Percentiles rank a stretch among this genome's conserved stretches.
phyloP scores from a whole-genome alignment of 2,888 invertebrate genomes.

The Drosophila barbarae region DNA sequence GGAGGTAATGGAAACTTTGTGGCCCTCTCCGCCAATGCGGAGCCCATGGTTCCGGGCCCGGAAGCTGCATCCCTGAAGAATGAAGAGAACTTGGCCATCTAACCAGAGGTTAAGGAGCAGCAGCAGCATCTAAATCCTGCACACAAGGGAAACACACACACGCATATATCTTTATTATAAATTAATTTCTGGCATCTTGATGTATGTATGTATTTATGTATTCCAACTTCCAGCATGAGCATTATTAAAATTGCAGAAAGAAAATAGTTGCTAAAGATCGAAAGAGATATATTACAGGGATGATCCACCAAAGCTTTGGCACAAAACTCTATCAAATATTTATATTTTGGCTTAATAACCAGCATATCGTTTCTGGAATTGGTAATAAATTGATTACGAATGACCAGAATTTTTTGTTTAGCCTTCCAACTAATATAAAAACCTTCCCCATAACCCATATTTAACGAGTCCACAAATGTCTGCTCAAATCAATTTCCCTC shows the following conservation, averaged over 20 bases:
- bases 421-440: background rate
- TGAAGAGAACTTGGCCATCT: background rate
- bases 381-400: background rate
- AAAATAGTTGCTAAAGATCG: background rate
- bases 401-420: background rate
- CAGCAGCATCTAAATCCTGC: slow-evolving; percentile 13
- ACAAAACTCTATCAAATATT: too few species aligned
- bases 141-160: slow-evolving; percentile 18
- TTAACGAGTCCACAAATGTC: background rate
- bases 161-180: slow-evolving; percentile 7
- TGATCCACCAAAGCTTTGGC: too few species aligned
- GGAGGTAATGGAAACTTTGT: slow-evolving; percentile 12
- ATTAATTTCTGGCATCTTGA: slow-evolving; percentile 5
- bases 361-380: background rate
- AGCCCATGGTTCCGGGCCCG: background rate
- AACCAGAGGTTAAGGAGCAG: background rate
- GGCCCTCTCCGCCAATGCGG: slow-evolving; percentile 15
- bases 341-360: background rate
- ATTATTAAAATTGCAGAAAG: slow-evolving; percentile 47
- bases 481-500: slow-evolving; percentile 20
- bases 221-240: slow-evolving; percentile 35
- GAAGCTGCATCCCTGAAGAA: background rate
- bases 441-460: background rate
- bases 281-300: too few species aligned
- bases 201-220: slow-evolving; percentile 32